Evolutionary conservation across 2,888 invertebrate genomes (phyloP).

Genomic region (Muscina levida): DNA sequence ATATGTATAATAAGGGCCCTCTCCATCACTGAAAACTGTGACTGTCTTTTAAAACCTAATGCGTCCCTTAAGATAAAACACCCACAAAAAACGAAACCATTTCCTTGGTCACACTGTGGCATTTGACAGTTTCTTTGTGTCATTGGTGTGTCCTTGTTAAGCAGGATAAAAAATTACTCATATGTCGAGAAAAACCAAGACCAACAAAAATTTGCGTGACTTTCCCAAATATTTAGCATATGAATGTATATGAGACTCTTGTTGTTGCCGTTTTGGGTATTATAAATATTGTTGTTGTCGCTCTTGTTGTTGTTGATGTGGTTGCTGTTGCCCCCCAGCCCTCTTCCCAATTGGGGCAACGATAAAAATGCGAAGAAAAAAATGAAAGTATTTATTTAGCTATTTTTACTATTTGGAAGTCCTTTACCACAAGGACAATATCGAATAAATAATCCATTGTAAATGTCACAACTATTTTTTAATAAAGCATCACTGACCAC

Average conservation of each 20-base stretch:
- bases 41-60: too few species aligned
- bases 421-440: constrained; percentile 48
- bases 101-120: constrained; percentile 6
- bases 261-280: background rate
- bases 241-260: constrained; percentile 42
- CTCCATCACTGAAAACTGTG: too few species aligned
- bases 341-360: too few species aligned
- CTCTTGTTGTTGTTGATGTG: background rate
- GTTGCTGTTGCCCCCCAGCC: background rate
- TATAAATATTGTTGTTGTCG: too few species aligned
- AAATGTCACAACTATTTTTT: constrained; percentile 64
- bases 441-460: constrained; percentile 59
- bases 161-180: constrained; percentile 26
- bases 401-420: constrained; percentile 37
- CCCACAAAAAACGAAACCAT: background rate
- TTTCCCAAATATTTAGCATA: constrained; percentile 41
- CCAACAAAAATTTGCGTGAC: constrained; percentile 19
- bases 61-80: background rate
- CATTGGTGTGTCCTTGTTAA: constrained; percentile 49
- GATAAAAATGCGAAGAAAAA: too few species aligned
- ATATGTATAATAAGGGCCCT: too few species aligned
- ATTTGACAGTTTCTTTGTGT: constrained; percentile 49
- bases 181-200: constrained; percentile 6
- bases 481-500: constrained; percentile 46
- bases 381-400: constrained; percentile 44